These are phyloP conservation scores for Acromyrmex heyeri DNA, from an alignment of 1,140 invertebrate genomes.

Conservation along the genomic window DNA sequence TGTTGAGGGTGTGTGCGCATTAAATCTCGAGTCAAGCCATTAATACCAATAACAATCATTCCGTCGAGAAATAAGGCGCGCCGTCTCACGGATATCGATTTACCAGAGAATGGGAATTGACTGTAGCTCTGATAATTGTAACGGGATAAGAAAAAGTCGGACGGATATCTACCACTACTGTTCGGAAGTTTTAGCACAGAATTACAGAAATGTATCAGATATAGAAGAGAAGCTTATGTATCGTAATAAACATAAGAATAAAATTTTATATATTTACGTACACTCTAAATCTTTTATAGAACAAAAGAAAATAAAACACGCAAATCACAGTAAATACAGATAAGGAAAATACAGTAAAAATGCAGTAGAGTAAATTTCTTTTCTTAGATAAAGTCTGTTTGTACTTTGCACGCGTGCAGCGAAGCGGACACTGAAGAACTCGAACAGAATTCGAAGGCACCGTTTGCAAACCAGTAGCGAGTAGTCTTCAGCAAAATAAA, in stretches of 20 bases:
- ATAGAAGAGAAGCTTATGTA: background rate
- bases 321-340: background rate
- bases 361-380: constrained; percentile 20
- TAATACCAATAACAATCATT: constrained; percentile 48
- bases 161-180: background rate
- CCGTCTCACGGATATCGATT: constrained; percentile 42
- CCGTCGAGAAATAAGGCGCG: constrained; percentile 29
- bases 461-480: constrained; percentile 3
- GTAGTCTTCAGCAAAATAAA: background rate
- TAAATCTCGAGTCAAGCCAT: constrained; percentile 17
- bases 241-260: background rate
- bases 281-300: background rate
- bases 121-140: constrained; percentile 44
- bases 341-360: constrained; percentile 1
- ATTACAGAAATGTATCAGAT: background rate
- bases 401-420: constrained; percentile 12
- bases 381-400: constrained; percentile 24
- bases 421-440: background rate
- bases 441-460: constrained; percentile 4
- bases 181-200: constrained; percentile 11
- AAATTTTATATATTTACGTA: background rate
- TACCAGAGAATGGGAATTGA: constrained; percentile 42
- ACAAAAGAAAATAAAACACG: background rate
- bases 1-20: constrained; percentile 8
- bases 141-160: constrained; percentile 28